Percentiles rank a stretch among this genome's conserved stretches.
Conservation (phyloP, 1,140 invertebrate genomes). For the Drosophila pruinosa region DNA sequence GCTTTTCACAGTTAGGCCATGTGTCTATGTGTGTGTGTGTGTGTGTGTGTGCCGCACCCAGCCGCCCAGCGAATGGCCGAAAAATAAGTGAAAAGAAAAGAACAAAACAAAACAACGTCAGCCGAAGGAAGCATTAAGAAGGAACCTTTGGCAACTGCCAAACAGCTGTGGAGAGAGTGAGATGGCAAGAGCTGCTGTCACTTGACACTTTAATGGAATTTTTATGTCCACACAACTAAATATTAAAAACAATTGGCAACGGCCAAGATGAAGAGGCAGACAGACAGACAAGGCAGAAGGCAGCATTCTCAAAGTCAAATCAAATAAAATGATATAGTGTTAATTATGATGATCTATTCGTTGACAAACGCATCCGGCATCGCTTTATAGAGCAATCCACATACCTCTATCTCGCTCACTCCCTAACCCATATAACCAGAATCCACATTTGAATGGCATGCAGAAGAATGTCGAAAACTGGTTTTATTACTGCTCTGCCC, state of each 20-base stretch:
- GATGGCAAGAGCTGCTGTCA: constrained; percentile 41
- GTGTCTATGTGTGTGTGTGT: neutral
- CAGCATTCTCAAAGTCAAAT: neutral
- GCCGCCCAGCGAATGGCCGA: constrained; percentile 7
- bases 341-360: constrained; percentile 15
- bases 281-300: too few relatives aligned
- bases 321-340: constrained; percentile 1
- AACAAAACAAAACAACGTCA: constrained; percentile 8
- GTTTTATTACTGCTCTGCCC: neutral
- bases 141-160: neutral
- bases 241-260: constrained; percentile 5
- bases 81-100: neutral
- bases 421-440: constrained; percentile 1
- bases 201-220: constrained; percentile 76
- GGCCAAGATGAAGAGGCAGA: neutral
- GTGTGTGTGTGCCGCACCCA: constrained; percentile 6
- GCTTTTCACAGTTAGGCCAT: constrained; percentile 28
- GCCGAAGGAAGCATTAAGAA: constrained; percentile 15
- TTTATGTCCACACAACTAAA: constrained; percentile 50
- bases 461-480: constrained; percentile 6
- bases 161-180: constrained; percentile 1
- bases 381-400: neutral
- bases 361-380: neutral
- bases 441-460: constrained; percentile 2
- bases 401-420: neutral